Evolutionary conservation across 2,888 invertebrate species (phyloP).

Genomic region (Megalurothrips usitatus): DNA sequence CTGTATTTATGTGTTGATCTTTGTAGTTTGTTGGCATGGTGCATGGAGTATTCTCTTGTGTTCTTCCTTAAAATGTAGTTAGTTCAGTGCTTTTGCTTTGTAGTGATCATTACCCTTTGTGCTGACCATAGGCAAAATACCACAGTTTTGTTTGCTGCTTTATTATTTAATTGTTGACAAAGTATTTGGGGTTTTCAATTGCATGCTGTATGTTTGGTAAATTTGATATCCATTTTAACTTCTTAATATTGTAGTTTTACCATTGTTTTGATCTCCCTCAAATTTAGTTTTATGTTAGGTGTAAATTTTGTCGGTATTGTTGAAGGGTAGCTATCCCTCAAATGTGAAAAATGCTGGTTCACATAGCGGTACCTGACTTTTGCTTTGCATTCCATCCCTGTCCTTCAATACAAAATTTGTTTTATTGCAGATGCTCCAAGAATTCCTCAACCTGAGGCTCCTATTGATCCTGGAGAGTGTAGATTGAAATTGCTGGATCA

Average conservation of each 20-base stretch:
- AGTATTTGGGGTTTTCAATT: too few relatives aligned
- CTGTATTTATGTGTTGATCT: too few relatives aligned
- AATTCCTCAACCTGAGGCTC: constrained; percentile 71
- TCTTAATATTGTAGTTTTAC: too few relatives aligned
- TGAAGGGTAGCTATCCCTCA: background rate
- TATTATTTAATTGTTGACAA: background rate
- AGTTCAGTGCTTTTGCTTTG: background rate
- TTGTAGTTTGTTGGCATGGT: background rate
- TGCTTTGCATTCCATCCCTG: background rate
- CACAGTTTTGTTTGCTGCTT: background rate
- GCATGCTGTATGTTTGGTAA: too few relatives aligned
- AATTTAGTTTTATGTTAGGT: too few relatives aligned
- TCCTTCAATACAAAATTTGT: background rate
- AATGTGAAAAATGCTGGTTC: background rate
- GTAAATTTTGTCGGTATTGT: too few relatives aligned
- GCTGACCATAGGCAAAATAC: background rate
- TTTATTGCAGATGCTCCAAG: constrained; percentile 37
- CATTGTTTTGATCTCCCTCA: too few relatives aligned
- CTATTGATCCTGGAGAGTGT: constrained; percentile 74
- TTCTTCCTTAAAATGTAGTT: background rate
- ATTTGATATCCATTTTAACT: too few relatives aligned
- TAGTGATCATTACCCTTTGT: background rate
- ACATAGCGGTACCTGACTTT: background rate
- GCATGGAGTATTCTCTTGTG: background rate
- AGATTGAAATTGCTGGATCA: constrained; percentile 71